Evolutionary conservation across 2,797 vertebrate genomes (phyloP).

Genomic region (Coregonus ussuriensis): DNA sequence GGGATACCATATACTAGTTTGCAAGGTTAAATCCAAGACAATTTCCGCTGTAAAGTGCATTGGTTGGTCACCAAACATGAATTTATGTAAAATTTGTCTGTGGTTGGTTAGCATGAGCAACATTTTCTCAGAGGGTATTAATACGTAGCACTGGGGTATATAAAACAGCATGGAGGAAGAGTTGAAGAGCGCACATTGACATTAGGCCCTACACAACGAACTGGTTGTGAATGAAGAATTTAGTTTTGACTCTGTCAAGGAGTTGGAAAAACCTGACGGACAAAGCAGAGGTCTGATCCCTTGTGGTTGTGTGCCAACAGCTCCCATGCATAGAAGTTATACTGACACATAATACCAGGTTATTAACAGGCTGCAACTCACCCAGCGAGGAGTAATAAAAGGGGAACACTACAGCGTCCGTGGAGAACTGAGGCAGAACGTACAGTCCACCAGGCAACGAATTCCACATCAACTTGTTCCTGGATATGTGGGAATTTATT

Average conservation of each 20-base stretch:
- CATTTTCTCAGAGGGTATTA: background rate
- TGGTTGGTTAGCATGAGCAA: too few species aligned
- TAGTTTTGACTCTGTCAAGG: background rate
- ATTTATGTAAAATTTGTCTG: background rate
- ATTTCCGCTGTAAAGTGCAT: background rate
- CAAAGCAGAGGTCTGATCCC: background rate
- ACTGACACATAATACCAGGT: background rate
- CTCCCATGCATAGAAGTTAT: background rate
- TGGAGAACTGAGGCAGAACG: slow-evolving; percentile 78
- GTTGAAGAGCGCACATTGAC: background rate
- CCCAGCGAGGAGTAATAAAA: slow-evolving; percentile 80
- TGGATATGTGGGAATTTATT: slow-evolving; percentile 72
- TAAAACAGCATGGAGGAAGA: background rate
- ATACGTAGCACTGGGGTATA: background rate
- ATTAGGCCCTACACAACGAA: background rate
- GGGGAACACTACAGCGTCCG: slow-evolving; percentile 75
- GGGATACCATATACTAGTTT: background rate
- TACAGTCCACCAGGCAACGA: slow-evolving; percentile 78
- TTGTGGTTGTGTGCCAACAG: background rate
- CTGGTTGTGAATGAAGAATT: background rate
- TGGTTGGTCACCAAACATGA: background rate
- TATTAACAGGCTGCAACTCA: slow-evolving; percentile 49
- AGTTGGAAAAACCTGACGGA: background rate
- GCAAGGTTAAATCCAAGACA: background rate
- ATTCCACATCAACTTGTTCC: slow-evolving; percentile 79